Conservation (phyloP, 2,888 invertebrate genomes). For the Synanthedon tipuliformis region DNA sequence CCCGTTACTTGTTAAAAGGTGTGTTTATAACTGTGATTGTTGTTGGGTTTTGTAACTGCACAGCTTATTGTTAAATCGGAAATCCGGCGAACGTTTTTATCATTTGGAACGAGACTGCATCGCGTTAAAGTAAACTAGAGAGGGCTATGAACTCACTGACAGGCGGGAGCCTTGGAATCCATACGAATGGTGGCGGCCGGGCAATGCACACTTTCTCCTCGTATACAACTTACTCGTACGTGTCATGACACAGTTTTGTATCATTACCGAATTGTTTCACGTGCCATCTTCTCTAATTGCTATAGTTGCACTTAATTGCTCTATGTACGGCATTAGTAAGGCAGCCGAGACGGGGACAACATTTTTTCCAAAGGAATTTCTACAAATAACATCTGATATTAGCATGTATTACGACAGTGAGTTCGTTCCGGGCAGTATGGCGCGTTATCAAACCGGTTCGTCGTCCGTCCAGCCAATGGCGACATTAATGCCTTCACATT, state of each 20-base stretch:
- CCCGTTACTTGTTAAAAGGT: too few relatives aligned
- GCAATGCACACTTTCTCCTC: conserved; percentile 49
- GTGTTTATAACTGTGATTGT: too few relatives aligned
- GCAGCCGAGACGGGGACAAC: too few relatives aligned
- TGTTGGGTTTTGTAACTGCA: too few relatives aligned
- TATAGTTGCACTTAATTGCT: too few relatives aligned
- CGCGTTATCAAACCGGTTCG: conserved; percentile 51
- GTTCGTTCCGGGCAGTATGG: conserved; percentile 12
- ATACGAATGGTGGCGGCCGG: conserved; percentile 11
- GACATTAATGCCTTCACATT: conserved; percentile 23
- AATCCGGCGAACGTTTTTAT: conserved; percentile 51
- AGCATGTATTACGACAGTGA: conserved; percentile 42
- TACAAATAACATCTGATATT: conserved; percentile 51
- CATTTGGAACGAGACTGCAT: conserved; percentile 56
- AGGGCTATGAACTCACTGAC: conserved; percentile 52
- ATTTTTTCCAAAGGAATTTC: conserved; percentile 27
- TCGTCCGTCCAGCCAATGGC: conserved; percentile 2
- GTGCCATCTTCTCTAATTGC: too few relatives aligned
- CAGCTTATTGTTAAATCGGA: conserved; percentile 26
- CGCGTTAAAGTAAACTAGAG: conserved; percentile 42
- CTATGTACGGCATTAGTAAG: too few relatives aligned
- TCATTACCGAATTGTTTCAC: not conserved
- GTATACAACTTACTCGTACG: conserved; percentile 24
- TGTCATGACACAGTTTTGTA: conserved; percentile 37
- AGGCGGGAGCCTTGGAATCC: conserved; percentile 35